Evolutionary conservation across 30 jellyfish, hydroid and myxozoan species (phyloP).

Genomic region (Sanderia malayensis): DNA sequence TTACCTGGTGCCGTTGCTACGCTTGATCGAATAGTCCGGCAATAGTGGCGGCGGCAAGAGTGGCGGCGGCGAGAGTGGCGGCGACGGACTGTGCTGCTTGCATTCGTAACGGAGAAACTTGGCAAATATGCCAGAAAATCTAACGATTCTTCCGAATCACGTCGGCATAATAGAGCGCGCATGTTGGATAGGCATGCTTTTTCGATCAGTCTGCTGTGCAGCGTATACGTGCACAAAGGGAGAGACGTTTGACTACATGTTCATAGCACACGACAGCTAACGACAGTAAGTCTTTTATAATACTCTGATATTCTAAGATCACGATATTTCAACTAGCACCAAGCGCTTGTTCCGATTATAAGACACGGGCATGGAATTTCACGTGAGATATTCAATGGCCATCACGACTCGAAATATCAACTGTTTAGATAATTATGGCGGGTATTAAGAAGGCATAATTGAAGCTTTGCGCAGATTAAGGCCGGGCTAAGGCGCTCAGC

Average conservation of each 20-base stretch:
- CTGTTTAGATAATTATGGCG: slow-evolving; percentile 50
- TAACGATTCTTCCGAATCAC: too few relatives aligned
- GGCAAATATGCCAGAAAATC: too few relatives aligned
- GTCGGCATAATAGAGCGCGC: too few relatives aligned
- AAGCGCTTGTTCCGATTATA: slow-evolving; percentile 8
- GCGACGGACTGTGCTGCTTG: too few relatives aligned
- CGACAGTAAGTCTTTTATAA: neutral
- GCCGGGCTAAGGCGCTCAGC: slow-evolving; percentile 59
- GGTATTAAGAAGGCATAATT: slow-evolving; percentile 57
- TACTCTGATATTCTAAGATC: neutral
- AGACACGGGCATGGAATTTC: slow-evolving; percentile 15
- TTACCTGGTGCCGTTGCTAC: too few relatives aligned
- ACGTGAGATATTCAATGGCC: slow-evolving; percentile 32
- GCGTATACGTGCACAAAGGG: too few relatives aligned
- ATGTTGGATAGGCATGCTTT: too few relatives aligned
- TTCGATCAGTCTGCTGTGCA: neutral
- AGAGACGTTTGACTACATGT: neutral
- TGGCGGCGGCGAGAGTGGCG: too few relatives aligned
- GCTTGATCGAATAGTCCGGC: too few relatives aligned
- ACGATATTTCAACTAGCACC: slow-evolving; percentile 15
- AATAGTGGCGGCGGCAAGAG: too few relatives aligned
- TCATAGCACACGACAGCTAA: neutral
- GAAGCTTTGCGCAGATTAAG: slow-evolving; percentile 53
- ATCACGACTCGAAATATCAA: slow-evolving; percentile 56
- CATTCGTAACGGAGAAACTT: too few relatives aligned